These are phyloP conservation scores for Diphyllodes magnificus DNA, from an alignment of 2,113 vertebrate genomes.

Conservation along the genomic window DNA sequence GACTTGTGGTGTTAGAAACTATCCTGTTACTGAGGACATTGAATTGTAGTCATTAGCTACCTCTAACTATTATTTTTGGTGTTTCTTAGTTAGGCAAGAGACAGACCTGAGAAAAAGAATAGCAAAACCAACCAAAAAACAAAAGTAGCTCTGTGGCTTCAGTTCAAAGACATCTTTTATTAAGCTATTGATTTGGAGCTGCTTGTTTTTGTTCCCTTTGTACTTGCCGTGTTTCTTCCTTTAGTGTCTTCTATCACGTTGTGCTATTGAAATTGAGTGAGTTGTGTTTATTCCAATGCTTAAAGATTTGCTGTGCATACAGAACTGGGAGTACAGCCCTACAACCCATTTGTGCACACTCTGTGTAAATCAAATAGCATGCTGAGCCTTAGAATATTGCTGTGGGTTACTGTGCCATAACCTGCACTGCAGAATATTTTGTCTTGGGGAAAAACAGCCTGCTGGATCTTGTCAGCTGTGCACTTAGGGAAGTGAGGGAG, in stretches of 20 bases:
- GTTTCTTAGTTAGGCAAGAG: neutral
- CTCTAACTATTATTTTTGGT: neutral
- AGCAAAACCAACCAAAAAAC: neutral
- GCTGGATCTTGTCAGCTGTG: neutral
- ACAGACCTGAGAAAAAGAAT: neutral
- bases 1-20: neutral
- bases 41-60: neutral
- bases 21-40: neutral
- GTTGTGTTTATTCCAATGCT: neutral
- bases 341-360: neutral
- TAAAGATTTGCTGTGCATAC: neutral
- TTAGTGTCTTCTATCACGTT: neutral
- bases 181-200: neutral
- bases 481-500: constrained; percentile 1
- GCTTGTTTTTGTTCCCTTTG: neutral
- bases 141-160: neutral
- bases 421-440: neutral
- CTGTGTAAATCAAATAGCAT: neutral
- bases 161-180: neutral
- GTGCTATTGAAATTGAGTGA: neutral
- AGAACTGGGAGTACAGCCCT: neutral
- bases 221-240: neutral
- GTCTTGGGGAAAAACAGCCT: neutral
- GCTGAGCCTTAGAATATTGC: neutral
- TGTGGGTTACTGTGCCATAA: neutral